Base-by-base conservation (phyloP, 2,113 vertebrate species). In the Alectura lathami region DNA sequence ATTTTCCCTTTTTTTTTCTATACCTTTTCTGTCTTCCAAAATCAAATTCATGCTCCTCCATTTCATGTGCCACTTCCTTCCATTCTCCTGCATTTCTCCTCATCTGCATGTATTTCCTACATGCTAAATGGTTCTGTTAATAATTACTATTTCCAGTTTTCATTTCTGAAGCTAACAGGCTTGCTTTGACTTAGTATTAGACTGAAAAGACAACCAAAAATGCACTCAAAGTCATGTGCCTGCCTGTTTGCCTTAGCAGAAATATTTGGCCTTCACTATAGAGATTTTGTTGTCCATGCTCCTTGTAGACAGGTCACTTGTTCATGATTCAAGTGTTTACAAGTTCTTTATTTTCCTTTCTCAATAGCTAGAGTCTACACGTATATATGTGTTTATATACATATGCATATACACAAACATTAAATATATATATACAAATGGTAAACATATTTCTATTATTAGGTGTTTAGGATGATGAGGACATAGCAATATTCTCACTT, bases 1-100 rank as follows among this genome's bases (percentile, higher is more conserved):
- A 67, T 95, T 95, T 89, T 97, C 91, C 91, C 77, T 66, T 97
- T 97, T 97, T 97, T 97, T 83, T 95, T 83, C 82, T 95, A 32
- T 88, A 96, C 82, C 74, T 98, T 94, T 53, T 83, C 80, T 88
- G 86, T 96, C 94, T 97, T 93, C 91, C 86, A 69, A 96, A 96
- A 92, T 96, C 91, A 89, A 93, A 91, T 83, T 48, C 89, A 80
- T 54, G 93, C 53, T 91, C 32, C 83, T 94, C 83, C 83, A 74
- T 84, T 97, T 96, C 18, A 9, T 87, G n/a, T 51, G 43, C 34
- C 8, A 68, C 43, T 96, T 96, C 87, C 74, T 75, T 89, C 83
- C 83, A 70, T 78, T 66, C 67, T 56, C 53, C 40, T 72, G 45
- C 66, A 57, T 92, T 72, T 34, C 17, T 32, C n/a, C 34, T 73